Evolutionary conservation across 2,888 invertebrate species (phyloP), one percentile per base, ranked within the genome.

Genomic region (Andrena chrysosceles): DNA sequence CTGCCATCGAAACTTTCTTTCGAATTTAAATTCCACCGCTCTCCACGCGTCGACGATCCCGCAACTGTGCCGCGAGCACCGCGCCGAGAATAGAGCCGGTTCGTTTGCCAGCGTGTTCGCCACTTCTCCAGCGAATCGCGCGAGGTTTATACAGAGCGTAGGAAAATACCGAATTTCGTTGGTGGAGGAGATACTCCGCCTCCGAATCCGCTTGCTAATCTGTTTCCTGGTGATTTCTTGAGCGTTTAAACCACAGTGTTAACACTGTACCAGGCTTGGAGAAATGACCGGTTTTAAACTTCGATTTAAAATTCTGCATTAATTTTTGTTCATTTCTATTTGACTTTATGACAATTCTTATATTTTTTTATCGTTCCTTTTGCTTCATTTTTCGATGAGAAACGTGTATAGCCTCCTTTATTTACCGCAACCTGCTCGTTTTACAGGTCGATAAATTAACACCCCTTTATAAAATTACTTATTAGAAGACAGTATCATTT

Each of bases 11-110:
- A 87, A 84, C 60, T 87, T 86, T 71, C 74, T 79, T 74, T 77
- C 74, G 56, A 69, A 81, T 81, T 81, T 84, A 84, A 86, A 86
- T 67, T n/a, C 48, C 74, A 33, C 64, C n/a, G 52, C 20, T 52
- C 52, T 23, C 10, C 35, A 31, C 49, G 42, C 23, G 69, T 29
- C 35, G 26, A 56, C 62, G 49, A 54, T 29, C 48, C 8, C 3
- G 23, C 42, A 54, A 52, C 29, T 64, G 7, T 13, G 26, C 33
- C 71, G n/a, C 10, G 23, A 31, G 23, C 56, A 33, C 26, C n/a
- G 31, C n/a, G 10, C 56, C 20, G 16, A 52, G 35, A 69, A 59
- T 20, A 7, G 35, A 68, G 49, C 13, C n/a, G 29, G 31, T 66
- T 66, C 5, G 26, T 42, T 42, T 42, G 31, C 59, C 31, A 67